Evolutionary conservation across 1,140 invertebrate genomes (phyloP), one percentile per base, ranked within the genome.

Genomic region (Lysiphlebus fabarum): DNA sequence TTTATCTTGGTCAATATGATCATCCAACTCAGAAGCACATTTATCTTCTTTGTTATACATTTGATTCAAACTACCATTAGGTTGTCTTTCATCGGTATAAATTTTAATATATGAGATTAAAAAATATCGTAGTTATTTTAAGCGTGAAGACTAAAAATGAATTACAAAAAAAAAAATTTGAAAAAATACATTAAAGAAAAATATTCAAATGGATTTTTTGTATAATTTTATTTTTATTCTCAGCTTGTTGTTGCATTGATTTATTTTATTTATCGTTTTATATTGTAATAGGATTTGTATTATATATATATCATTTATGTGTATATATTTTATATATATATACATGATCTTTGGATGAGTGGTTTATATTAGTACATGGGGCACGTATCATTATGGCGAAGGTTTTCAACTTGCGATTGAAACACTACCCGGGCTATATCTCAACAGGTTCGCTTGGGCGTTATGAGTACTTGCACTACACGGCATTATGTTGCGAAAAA

Each of bases 341-440:
- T 49, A 42, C 37, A n/a, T n/a, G 17, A 26, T 26, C 17, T 26
- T 26, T 26, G 17, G 14, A 36, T 51, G 26, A n/a, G 43, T 33
- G 26, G 33, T 11, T 51, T 45, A 34, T 60, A 34, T 34, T 34
- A 50, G 42, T 45, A 63, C 54, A 48, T 54, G n/a, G 49, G 53
- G 63, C 66, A 62, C 62, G 70, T 70, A 72, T 72, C 70, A 72
- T 71, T 69, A 69, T 26, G 44, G 65, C 67, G 70, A 70, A 61
- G 69, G 58, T 64, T 65, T 62, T n/a, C 63, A 65, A 58, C 53
- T 55, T 53, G 68, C 73, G 69, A 77, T 76, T 76, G 73, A 78
- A 77, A 76, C 72, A 75, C 75, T 77, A 77, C 68, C 72, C 71
- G 70, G 70, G 74, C 74, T 72, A 77, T 76, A 78, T 76, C 71